Evolutionary conservation across 2,888 invertebrate genomes (phyloP), one percentile per base, ranked within the genome.

Genomic region (Macaria notata): DNA sequence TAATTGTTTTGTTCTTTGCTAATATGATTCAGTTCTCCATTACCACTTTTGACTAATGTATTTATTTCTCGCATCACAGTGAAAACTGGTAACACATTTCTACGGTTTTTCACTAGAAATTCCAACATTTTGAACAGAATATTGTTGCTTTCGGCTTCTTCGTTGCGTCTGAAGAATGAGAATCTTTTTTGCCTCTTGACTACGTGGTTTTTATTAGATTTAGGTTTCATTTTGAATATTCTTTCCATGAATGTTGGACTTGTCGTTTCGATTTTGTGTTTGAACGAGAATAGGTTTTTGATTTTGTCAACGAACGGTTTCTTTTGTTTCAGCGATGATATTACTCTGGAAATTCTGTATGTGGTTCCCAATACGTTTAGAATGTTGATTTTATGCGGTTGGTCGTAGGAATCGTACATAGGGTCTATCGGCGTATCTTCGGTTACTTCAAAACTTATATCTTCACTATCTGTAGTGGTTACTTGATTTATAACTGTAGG

Each of bases 31-130:
- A 88, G 54, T 47, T 87, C 85, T 0, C 86, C 83, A 4, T 81
- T 82, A 0, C 67, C 77, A 4, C 80, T 85, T 46, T 75, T 83
- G 0, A 88, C 81, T 3, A 87, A 47, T 0, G 89, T 87, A 31
- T 76, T 83, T 0, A 89, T 84, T 45, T 88, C 88, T 4, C 87
- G 59, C 60, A 84, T 78, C 0, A 88, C 82, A 0, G 81, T 82
- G 2, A 86, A 72, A 0, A 88, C 75, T 2, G 88, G 89, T 0
- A 83, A 42, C 0, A 83, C 71, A 6, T 69, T 79, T 48, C 68
- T 79, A 0, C 83, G 70, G 38, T 86, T 78, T 45, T 71, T 81
- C 0, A 80, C 54, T 0, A 88, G 49, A 19, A 86, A 87, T 41
- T 81, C 76, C 4, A 86, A 47, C 52, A 84, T 75, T 71, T 61